Conservation (phyloP, 2,797 vertebrate genomes). For the Betta splendens region DNA sequence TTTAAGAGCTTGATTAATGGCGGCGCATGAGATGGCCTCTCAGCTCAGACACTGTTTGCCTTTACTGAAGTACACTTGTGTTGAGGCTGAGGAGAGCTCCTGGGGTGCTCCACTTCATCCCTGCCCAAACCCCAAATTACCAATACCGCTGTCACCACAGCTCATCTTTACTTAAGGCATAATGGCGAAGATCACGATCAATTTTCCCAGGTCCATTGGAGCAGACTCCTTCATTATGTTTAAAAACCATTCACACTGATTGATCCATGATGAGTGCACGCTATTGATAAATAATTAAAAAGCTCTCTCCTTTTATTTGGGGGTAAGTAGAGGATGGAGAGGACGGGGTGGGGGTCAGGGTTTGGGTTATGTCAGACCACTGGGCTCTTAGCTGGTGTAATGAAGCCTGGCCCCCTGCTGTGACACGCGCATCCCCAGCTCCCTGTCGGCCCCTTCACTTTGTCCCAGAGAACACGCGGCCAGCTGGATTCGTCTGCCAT, state of each 20-base stretch:
- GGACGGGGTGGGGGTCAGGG: conserved; percentile 75
- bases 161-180: conserved; percentile 78
- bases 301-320: conserved; percentile 89
- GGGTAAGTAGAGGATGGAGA: conserved; percentile 82
- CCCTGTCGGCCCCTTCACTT: conserved; percentile 79
- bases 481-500: conserved; percentile 92
- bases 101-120: conserved; percentile 58
- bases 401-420: conserved; percentile 84
- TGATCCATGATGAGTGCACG: conserved; percentile 84
- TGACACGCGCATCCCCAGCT: conserved; percentile 79
- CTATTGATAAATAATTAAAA: conserved; percentile 96
- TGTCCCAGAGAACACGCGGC: conserved; percentile 82
- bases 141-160: conserved; percentile 69
- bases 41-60: conserved; percentile 71
- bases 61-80: conserved; percentile 75
- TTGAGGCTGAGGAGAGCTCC: conserved; percentile 58
- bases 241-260: conserved; percentile 86
- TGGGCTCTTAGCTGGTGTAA: conserved; percentile 84
- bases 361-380: conserved; percentile 78
- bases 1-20: conserved; percentile 80
- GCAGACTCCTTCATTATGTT: conserved; percentile 81
- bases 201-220: conserved; percentile 80
- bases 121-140: conserved; percentile 73
- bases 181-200: conserved; percentile 81
- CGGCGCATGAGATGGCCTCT: conserved; percentile 74